Conservation (phyloP, 2,888 invertebrate species). For the Sicus ferrugineus region DNA sequence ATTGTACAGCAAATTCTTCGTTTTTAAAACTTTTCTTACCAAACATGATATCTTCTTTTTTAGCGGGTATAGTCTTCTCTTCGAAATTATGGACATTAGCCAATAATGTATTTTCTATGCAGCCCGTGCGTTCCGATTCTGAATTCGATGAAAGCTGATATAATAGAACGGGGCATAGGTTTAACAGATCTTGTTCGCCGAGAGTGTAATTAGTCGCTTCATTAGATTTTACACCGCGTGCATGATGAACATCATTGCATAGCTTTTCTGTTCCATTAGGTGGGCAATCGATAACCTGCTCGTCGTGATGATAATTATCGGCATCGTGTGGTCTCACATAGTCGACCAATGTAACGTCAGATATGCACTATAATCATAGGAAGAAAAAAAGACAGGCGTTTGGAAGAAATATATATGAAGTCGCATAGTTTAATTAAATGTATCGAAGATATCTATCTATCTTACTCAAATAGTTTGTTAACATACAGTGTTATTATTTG, state of each 20-base stretch:
- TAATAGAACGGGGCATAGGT: constrained; percentile 74
- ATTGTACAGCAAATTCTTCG: too few relatives aligned
- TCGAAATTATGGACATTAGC: constrained; percentile 48
- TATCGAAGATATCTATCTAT: neutral
- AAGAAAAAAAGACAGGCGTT: constrained; percentile 1
- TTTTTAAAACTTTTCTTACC: constrained; percentile 50
- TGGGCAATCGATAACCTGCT: constrained; percentile 30
- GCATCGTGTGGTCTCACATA: constrained; percentile 53
- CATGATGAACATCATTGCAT: neutral
- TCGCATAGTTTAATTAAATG: too few relatives aligned
- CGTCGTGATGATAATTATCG: constrained; percentile 40
- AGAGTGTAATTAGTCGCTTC: constrained; percentile 45
- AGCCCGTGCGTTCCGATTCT: constrained; percentile 68
- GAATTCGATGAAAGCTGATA: constrained; percentile 72
- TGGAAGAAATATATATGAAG: neutral
- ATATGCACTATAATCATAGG: constrained; percentile 48
- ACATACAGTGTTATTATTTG: constrained; percentile 32
- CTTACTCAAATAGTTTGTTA: too few relatives aligned
- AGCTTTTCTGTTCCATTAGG: neutral
- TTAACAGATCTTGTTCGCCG: constrained; percentile 55
- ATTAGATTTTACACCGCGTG: neutral
- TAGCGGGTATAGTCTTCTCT: constrained; percentile 34
- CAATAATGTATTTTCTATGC: constrained; percentile 65
- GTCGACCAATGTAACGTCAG: constrained; percentile 49
- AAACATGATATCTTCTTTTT: constrained; percentile 50